A percentile compares a stretch with the other conserved stretches of the same genome.
Evolutionary conservation across 2,113 vertebrate species (phyloP).

Genomic region (Myrmecophaga tridactyla): DNA sequence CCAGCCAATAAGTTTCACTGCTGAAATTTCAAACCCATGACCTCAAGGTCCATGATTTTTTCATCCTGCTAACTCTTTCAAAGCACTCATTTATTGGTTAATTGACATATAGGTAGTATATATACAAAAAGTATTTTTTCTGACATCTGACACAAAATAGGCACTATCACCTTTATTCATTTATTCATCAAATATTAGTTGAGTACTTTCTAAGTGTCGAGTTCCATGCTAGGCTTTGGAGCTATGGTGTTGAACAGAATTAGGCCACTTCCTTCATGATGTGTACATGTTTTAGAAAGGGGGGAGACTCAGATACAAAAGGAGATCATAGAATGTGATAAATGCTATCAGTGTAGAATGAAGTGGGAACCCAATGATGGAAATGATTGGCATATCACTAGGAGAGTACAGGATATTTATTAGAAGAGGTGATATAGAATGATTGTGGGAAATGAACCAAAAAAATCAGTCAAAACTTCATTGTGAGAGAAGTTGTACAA

Average conservation of each 20-base stretch:
- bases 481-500: background rate
- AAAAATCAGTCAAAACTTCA: background rate
- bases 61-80: background rate
- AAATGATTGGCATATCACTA: background rate
- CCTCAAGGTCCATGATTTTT: background rate
- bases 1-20: background rate
- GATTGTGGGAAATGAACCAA: no score
- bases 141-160: background rate
- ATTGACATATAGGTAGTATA: background rate
- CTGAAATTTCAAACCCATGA: background rate
- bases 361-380: background rate
- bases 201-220: background rate
- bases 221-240: background rate
- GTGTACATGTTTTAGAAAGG: background rate
- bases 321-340: no score
- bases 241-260: background rate
- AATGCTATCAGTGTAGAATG: background rate
- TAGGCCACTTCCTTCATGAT: background rate
- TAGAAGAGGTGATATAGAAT: background rate
- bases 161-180: background rate
- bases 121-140: background rate
- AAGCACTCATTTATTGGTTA: background rate
- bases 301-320: background rate
- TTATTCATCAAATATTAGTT: background rate
- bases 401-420: background rate